These are phyloP conservation scores for Clavelina lepadiformis DNA, from an alignment of 23 tunicate genomes.

Conservation along the genomic window DNA sequence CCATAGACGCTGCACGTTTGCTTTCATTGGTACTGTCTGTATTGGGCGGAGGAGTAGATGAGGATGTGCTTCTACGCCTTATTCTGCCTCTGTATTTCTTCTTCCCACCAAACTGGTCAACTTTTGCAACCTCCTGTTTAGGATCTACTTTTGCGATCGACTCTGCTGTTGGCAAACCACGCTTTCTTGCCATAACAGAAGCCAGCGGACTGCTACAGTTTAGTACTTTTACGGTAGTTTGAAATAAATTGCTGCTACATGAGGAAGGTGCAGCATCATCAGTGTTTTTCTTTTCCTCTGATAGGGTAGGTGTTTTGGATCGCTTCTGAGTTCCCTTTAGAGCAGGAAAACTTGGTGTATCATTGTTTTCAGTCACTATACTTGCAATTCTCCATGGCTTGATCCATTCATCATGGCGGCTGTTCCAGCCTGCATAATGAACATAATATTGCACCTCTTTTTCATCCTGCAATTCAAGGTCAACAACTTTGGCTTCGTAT, in stretches of 20 bases:
- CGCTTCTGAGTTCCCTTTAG: not conserved
- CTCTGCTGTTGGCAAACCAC: too few species aligned
- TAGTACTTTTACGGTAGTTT: too few species aligned
- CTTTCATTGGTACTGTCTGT: not conserved
- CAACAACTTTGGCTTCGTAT: conserved; percentile 71
- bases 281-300: not conserved
- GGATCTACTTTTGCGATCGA: too few species aligned
- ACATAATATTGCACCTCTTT: conserved; percentile 47
- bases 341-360: not conserved
- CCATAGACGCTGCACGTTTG: conserved; percentile 48
- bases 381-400: conserved; percentile 42
- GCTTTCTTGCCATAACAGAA: too few species aligned
- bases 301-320: conserved; percentile 7
- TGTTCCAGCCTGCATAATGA: conserved; percentile 84
- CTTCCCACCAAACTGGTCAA: too few species aligned
- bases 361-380: conserved; percentile 20
- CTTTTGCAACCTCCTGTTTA: too few species aligned
- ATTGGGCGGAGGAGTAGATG: conserved; percentile 42
- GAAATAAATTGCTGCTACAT: too few species aligned
- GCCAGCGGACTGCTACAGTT: too few species aligned
- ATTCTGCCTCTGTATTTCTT: too few species aligned
- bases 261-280: too few species aligned
- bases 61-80: conserved; percentile 45
- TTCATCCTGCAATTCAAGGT: conserved; percentile 43
- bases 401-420: conserved; percentile 83